A percentile compares a stretch with the other conserved stretches of the same genome.
These are phyloP conservation scores for Spicauda simplicius DNA, from an alignment of 2,888 invertebrate species.

Conservation along the genomic window DNA sequence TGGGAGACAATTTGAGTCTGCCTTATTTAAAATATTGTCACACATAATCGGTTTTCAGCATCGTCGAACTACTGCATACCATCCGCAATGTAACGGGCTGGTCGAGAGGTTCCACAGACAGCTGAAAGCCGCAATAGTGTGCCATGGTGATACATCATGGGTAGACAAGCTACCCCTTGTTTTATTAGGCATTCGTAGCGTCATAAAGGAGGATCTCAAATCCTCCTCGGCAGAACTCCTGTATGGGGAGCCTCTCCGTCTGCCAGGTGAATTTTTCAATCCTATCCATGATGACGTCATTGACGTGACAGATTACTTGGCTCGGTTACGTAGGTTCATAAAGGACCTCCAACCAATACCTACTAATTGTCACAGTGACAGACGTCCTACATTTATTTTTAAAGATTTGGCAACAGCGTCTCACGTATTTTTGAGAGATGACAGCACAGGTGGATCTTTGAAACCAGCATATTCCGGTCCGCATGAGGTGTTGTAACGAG, in stretches of 20 bases:
- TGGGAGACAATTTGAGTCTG: slow-evolving; percentile 47
- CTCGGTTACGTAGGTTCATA: too few species aligned
- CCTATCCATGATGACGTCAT: too few species aligned
- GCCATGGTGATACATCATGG: slow-evolving; percentile 19
- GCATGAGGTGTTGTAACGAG: slow-evolving; percentile 42
- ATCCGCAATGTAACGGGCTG: slow-evolving; percentile 49
- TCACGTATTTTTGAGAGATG: slow-evolving; percentile 47
- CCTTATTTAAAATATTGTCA: slow-evolving; percentile 40
- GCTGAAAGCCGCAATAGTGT: slow-evolving; percentile 37
- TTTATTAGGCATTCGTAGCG: too few species aligned
- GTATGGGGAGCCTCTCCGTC: slow-evolving; percentile 44
- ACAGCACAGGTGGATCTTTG: slow-evolving; percentile 42
- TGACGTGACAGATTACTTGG: too few species aligned
- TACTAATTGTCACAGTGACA: too few species aligned
- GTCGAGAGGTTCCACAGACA: slow-evolving; percentile 45
- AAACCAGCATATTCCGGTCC: slow-evolving; percentile 49
- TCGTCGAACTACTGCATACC: too few species aligned
- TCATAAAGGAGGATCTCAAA: slow-evolving; percentile 40
- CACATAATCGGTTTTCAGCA: slow-evolving; percentile 41
- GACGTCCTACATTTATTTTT: too few species aligned
- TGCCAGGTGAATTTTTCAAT: slow-evolving; percentile 36
- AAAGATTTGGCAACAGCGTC: neutral
- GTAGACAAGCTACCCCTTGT: slow-evolving; percentile 27
- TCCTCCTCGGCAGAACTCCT: slow-evolving; percentile 44
- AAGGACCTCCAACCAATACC: too few species aligned